Evolutionary conservation across 2,888 invertebrate species (phyloP).

Genomic region (Oscheius sp.): DNA sequence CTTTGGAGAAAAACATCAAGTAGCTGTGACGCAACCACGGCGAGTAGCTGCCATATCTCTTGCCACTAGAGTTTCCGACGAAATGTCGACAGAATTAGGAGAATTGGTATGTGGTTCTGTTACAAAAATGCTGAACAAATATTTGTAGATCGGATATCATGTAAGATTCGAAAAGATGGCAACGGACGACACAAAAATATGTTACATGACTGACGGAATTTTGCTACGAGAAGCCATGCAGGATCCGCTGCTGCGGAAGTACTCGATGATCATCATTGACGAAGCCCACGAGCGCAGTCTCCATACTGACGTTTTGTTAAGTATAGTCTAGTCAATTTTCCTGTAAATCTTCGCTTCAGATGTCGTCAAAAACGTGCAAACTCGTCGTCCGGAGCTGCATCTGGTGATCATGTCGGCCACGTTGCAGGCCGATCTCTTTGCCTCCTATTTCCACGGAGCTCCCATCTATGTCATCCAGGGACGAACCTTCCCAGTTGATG

Average conservation of each 20-base stretch:
- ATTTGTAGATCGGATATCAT: conserved; percentile 83
- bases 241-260: conserved; percentile 74
- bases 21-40: conserved; percentile 92
- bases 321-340: conserved; percentile 31
- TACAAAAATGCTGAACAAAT: conserved; percentile 1
- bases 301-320: conserved; percentile 82
- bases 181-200: conserved; percentile 74
- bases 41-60: conserved; percentile 87
- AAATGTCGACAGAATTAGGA: conserved; percentile 57
- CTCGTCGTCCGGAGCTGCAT: conserved; percentile 74
- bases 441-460: conserved; percentile 87
- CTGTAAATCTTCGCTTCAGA: conserved; percentile 17
- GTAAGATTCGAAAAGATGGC: conserved; percentile 79
- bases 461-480: conserved; percentile 91
- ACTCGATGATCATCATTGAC: conserved; percentile 76
- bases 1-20: conserved; percentile 79
- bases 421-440: conserved; percentile 88
- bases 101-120: conserved; percentile 33
- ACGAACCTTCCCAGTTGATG: conserved; percentile 82
- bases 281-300: conserved; percentile 90
- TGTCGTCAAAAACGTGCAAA: conserved; percentile 55
- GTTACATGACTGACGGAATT: conserved; percentile 95
- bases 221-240: conserved; percentile 89
- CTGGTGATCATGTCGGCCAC: conserved; percentile 94
- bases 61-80: conserved; percentile 67